A percentile compares a stretch with the other conserved stretches of the same genome.
Conservation (phyloP, 30 jellyfish, hydroid and myxozoan genomes). For the Calvadosia cruxmelitensis region DNA sequence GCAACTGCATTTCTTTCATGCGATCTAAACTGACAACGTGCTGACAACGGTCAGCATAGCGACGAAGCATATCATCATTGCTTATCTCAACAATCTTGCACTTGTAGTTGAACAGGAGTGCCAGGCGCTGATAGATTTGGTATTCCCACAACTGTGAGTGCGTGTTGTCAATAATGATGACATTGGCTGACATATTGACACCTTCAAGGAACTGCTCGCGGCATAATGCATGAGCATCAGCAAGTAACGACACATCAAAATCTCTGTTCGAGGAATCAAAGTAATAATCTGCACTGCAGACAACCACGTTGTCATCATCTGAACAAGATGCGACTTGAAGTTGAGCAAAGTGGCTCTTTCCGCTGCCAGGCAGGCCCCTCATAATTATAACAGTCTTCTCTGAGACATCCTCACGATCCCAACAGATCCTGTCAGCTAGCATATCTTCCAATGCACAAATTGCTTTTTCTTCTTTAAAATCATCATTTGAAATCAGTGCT, state of each 20-base stretch:
- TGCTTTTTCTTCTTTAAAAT: neutral
- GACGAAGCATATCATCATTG: conserved; percentile 25
- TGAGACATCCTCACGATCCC: neutral
- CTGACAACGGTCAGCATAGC: conserved; percentile 30
- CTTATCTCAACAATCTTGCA: conserved; percentile 40
- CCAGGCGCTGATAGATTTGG: conserved; percentile 54
- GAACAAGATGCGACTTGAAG: neutral
- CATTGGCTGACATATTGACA: neutral
- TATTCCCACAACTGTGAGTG: conserved; percentile 89
- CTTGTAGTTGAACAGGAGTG: conserved; percentile 50
- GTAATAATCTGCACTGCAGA: conserved; percentile 89
- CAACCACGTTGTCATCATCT: neutral
- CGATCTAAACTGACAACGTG: conserved; percentile 54
- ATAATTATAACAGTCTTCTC: conserved; percentile 31
- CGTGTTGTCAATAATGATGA: conserved; percentile 64
- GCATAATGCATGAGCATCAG: conserved; percentile 68
- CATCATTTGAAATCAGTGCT: neutral
- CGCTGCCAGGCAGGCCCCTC: conserved; percentile 99
- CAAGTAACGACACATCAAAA: conserved; percentile 31
- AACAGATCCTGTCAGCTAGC: neutral
- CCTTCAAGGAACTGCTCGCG: conserved; percentile 46
- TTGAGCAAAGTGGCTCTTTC: conserved; percentile 39
- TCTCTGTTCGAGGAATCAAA: conserved; percentile 11
- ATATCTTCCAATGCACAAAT: too few species aligned
- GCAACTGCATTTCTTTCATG: conserved; percentile 29